Evolutionary conservation across 2,113 vertebrate species (phyloP).

Genomic region (Coracopsis vasa): DNA sequence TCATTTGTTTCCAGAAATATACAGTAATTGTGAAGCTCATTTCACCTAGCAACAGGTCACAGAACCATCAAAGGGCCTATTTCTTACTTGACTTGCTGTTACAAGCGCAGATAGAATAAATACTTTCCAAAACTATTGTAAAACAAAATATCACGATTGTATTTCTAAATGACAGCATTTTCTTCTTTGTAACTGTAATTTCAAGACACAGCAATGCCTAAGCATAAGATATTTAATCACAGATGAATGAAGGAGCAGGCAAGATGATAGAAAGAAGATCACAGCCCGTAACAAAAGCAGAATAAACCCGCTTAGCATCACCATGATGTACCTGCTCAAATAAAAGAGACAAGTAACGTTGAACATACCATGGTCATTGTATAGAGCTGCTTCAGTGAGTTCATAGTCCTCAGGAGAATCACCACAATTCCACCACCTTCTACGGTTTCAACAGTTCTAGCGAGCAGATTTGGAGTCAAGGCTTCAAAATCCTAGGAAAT

Average conservation of each 20-base stretch:
- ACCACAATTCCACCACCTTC: constrained; percentile 94
- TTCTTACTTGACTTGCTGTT: not conserved
- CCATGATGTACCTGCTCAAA: fast-evolving
- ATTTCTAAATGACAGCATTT: not conserved
- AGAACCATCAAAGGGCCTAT: not conserved
- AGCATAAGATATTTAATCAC: not conserved
- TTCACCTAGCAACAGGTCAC: not conserved
- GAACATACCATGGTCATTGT: constrained; percentile 92
- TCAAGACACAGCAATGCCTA: not conserved
- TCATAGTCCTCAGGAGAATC: constrained; percentile 91
- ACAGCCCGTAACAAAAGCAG: fast-evolving
- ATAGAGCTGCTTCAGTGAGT: constrained; percentile 95
- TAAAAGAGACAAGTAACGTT: fast-evolving
- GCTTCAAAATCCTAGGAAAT: constrained; percentile 91
- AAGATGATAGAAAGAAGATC: not conserved
- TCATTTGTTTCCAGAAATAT: not conserved
- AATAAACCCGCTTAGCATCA: not conserved
- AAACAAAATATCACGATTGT: not conserved
- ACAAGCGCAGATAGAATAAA: not conserved
- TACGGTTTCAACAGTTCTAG: constrained; percentile 93
- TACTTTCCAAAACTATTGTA: not conserved
- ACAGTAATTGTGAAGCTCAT: not conserved
- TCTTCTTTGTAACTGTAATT: not conserved
- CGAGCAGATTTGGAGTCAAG: constrained; percentile 92
- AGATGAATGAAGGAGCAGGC: not conserved